Evolutionary conservation across 2,797 vertebrate genomes (phyloP).

Genomic region (Rhabdomys pumilio): DNA sequence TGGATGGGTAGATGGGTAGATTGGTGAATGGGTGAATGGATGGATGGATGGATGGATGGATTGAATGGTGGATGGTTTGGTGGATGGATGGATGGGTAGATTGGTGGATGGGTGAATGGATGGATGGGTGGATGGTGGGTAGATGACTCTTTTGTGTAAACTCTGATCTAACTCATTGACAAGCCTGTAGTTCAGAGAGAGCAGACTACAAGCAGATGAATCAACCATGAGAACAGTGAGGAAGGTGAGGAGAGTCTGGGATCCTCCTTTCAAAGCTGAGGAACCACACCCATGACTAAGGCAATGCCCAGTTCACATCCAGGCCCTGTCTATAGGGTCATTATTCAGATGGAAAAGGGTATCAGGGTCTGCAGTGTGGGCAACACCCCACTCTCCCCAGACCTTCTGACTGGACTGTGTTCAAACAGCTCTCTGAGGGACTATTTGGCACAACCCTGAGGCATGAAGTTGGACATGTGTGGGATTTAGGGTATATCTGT

Average conservation of each 20-base stretch:
- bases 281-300: neutral
- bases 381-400: neutral
- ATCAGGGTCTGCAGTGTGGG: neutral
- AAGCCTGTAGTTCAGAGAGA: neutral
- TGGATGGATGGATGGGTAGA: neutral
- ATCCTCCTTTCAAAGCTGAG: neutral
- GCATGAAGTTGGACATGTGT: neutral
- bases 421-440: neutral
- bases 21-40: neutral
- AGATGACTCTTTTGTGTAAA: neutral
- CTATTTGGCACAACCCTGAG: neutral
- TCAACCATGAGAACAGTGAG: neutral
- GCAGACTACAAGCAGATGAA: neutral
- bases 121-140: neutral
- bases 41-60: rapidly evolving
- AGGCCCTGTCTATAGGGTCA: neutral
- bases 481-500: neutral
- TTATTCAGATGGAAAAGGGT: neutral
- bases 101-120: neutral
- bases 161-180: neutral
- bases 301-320: neutral
- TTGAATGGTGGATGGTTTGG: neutral
- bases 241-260: too few species aligned
- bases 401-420: neutral
- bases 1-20: too few species aligned